Evolutionary conservation across 2,797 vertebrate species (phyloP).

Genomic region (Ammospiza maritima): DNA sequence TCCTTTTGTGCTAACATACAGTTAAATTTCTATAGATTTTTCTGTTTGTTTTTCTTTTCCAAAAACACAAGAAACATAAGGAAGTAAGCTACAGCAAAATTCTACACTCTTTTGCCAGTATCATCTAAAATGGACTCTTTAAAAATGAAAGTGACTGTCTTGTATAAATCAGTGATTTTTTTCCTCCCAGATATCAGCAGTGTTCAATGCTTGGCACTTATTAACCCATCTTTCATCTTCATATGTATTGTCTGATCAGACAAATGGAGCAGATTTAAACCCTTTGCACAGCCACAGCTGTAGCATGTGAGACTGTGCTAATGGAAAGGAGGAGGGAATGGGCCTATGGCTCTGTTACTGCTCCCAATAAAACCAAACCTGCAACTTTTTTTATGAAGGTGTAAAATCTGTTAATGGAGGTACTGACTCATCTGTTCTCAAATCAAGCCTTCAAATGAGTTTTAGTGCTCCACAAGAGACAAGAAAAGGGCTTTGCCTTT

Average conservation of each 20-base stretch:
- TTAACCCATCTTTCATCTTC: neutral
- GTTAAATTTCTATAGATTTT: neutral
- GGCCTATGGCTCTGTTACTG: neutral
- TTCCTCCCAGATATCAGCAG: neutral
- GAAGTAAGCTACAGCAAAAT: neutral
- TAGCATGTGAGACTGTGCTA: neutral
- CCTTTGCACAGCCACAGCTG: neutral
- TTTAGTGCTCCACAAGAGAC: neutral
- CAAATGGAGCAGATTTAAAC: neutral
- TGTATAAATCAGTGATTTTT: neutral
- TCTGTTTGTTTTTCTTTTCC: neutral
- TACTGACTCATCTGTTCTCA: constrained; percentile 30
- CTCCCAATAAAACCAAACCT: neutral
- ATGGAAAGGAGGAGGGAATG: neutral
- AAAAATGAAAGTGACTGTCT: neutral
- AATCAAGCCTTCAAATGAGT: constrained; percentile 1
- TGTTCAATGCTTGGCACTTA: neutral
- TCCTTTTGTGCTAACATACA: neutral
- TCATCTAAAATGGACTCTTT: neutral
- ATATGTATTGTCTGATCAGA: neutral
- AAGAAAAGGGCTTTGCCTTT: constrained; percentile 25
- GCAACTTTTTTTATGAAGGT: constrained; percentile 4
- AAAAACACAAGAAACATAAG: neutral
- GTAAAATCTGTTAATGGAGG: constrained; percentile 42
- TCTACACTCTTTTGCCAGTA: neutral